Evolutionary conservation across 2,888 invertebrate genomes (phyloP).

Genomic region (Gymnosoma rotundatum): DNA sequence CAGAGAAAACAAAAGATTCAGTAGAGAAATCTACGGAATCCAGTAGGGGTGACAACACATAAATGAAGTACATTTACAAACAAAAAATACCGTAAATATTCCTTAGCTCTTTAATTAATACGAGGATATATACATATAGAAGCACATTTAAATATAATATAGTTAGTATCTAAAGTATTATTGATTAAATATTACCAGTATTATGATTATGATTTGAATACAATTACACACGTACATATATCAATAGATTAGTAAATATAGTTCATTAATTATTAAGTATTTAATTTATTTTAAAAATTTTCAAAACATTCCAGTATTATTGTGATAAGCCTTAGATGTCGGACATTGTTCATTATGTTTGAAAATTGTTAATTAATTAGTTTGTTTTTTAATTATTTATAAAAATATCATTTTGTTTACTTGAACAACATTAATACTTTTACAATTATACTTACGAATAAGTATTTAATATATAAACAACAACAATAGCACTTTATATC

Average conservation of each 20-base stretch:
- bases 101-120: neutral
- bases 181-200: conserved; percentile 57
- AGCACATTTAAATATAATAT: conserved; percentile 7
- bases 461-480: conserved; percentile 43
- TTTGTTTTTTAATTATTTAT: conserved; percentile 29
- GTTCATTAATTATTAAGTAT: conserved; percentile 21
- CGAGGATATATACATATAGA: neutral
- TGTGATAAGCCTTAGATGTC: conserved; percentile 72
- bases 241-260: neutral
- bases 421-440: conserved; percentile 14
- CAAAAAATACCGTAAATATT: too few relatives aligned
- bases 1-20: conserved; percentile 21
- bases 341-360: conserved; percentile 68
- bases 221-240: conserved; percentile 16
- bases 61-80: neutral
- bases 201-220: conserved; percentile 44
- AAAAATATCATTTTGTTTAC: conserved; percentile 13
- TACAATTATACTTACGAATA: conserved; percentile 9
- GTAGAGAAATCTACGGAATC: conserved; percentile 9
- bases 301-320: conserved; percentile 72
- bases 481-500: conserved; percentile 55
- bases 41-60: conserved; percentile 4
- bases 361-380: conserved; percentile 56
- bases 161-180: conserved; percentile 56
- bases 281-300: conserved; percentile 56